Base-by-base conservation (phyloP, 1,140 invertebrate species). In the Drosophila nasuta region DNA sequence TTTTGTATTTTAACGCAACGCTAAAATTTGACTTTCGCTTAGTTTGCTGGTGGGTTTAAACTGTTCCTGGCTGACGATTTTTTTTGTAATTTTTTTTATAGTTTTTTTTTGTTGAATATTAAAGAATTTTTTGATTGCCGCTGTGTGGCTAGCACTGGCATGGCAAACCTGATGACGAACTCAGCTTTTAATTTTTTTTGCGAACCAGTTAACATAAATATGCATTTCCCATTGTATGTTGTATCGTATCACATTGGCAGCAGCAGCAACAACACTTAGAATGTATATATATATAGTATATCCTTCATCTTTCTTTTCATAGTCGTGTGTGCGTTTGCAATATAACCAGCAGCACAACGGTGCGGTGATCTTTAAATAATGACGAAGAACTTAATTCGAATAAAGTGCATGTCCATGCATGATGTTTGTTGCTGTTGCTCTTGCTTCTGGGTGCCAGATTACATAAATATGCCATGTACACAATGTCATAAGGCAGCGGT, bases 401-500 rank as follows among this genome's bases (percentile, higher is more conserved):
- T 15, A 8, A 62, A 48, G 8, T 57, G 41, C 20, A 25, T 51
- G 10, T 67, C 52, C 64, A 11, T 58, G 20, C 58, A 33, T 33
- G 41, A 25, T 33, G 8, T 38, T 38, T 38, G 7, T 25, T 25
- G 20, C 20, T 25, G 20, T 38, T 38, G 7, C 20, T 25, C 3
- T 38, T 38, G 7, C 8, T 15, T 25, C 38, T 43, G 45, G 25
- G 11, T 51, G 35, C 28, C 33, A 41, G 5, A 57, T 88, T 89
- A 89, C 85, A 90, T 87, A 46, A 90, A 82, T 48, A 91, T 82
- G 33, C 86, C 86, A 56, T 91, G 87, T 73, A 90, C 82, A 79
- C 87, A 91, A 77, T 91, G 88, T 91, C 87, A 91, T 93, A 93
- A 92, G 65, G 93, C 87, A 60, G 93, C 54, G 10, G 64, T 65